Conservation (phyloP, 2,797 vertebrate species). For the Sibirionetta formosa region DNA sequence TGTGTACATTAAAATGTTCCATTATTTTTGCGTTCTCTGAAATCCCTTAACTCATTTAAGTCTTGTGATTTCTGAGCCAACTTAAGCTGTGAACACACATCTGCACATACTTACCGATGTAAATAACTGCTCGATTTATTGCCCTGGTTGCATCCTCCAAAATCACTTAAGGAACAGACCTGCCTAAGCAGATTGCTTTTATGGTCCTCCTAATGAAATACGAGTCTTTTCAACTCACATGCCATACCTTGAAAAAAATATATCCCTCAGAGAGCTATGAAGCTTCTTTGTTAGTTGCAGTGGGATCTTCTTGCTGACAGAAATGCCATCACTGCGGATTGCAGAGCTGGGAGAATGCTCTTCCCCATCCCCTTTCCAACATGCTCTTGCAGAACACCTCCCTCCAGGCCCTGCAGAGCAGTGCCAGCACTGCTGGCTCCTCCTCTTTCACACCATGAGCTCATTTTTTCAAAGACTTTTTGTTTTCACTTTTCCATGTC, state of each 20-base stretch:
- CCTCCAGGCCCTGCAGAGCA: neutral
- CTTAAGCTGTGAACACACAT: neutral
- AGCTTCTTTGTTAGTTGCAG: neutral
- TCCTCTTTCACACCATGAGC: neutral
- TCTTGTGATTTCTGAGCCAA: neutral
- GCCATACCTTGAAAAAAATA: neutral
- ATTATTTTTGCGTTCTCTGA: neutral
- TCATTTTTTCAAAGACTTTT: neutral
- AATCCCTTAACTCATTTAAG: neutral
- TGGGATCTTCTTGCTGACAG: neutral
- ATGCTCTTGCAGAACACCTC: neutral
- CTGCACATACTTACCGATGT: neutral
- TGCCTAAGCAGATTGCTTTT: neutral
- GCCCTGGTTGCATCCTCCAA: neutral
- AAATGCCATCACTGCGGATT: neutral
- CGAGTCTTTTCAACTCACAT: neutral
- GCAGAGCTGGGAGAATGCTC: neutral
- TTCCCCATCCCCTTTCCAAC: rapidly evolving
- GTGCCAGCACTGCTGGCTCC: rapidly evolving
- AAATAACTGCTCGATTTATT: neutral
- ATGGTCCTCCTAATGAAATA: neutral
- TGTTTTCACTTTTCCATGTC: neutral
- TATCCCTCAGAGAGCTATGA: neutral
- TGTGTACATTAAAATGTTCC: rapidly evolving
- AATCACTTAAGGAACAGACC: neutral